A percentile compares a stretch with the other conserved stretches of the same genome.
These are phyloP conservation scores for Aspidiotus rigidus DNA, from an alignment of 2,888 invertebrate genomes.

Conservation along the genomic window DNA sequence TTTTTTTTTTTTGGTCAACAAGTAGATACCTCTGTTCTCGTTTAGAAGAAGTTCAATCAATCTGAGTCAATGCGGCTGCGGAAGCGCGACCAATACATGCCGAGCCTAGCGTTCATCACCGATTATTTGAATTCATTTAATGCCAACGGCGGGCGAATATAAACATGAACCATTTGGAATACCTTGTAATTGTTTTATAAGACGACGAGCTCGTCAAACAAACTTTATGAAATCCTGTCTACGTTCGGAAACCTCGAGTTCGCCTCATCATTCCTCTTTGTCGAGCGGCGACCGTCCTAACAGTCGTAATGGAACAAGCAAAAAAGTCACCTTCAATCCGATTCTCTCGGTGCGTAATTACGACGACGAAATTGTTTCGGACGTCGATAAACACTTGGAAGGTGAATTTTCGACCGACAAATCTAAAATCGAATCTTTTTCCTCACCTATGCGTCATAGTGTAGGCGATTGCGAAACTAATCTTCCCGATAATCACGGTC, in stretches of 20 bases:
- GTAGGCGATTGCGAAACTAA: no score
- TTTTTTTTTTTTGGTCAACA: no score
- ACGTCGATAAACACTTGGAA: no score
- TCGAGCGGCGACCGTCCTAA: no score
- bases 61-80: no score
- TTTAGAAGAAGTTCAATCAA: no score
- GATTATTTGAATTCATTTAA: conserved; percentile 13
- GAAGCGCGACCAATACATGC: not conserved
- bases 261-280: not conserved
- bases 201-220: conserved; percentile 20
- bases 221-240: conserved; percentile 19
- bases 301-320: not conserved
- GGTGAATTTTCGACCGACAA: no score
- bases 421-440: no score
- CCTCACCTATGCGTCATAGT: no score
- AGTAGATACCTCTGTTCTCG: no score
- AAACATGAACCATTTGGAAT: conserved; percentile 26
- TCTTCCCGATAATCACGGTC: no score
- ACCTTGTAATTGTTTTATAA: conserved; percentile 26
- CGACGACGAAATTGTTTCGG: not conserved
- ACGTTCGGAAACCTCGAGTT: not conserved
- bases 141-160: conserved; percentile 32
- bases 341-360: conserved; percentile 13
- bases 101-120: conserved; percentile 22
- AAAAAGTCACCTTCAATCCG: conserved; percentile 25